phyloP scores from a whole-genome alignment of 2,797 vertebrate genomes.

The Sylvia borin region DNA sequence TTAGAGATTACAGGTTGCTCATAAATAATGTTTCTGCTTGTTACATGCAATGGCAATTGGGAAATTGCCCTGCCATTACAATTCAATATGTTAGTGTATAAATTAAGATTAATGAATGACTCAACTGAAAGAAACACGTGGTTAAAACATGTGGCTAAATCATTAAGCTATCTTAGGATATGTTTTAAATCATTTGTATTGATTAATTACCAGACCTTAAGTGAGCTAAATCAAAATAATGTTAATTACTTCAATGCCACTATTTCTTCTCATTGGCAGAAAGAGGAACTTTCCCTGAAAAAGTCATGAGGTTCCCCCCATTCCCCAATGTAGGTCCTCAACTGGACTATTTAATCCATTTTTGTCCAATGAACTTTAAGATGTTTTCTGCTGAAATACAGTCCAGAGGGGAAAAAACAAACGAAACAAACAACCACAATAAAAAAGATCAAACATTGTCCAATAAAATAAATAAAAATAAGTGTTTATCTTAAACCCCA shows the following conservation, averaged over 20 bases:
- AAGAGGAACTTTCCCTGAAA: background rate
- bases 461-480: background rate
- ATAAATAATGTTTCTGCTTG: background rate
- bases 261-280: background rate
- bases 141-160: background rate
- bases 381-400: background rate
- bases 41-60: background rate
- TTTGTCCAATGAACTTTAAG: background rate
- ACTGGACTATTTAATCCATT: background rate
- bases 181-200: background rate
- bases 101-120: slow-evolving; percentile 1
- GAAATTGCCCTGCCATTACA: background rate
- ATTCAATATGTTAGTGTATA: background rate
- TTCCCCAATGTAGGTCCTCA: background rate
- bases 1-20: slow-evolving; percentile 8
- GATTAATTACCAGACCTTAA: background rate
- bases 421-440: fast-evolving
- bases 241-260: background rate
- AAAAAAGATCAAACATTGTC: background rate
- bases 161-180: background rate
- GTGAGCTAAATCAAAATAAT: background rate
- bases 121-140: background rate
- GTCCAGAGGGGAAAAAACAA: background rate
- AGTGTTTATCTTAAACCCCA: background rate
- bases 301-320: background rate